phyloP scores from a whole-genome alignment of 2,888 invertebrate genomes.

The Volucella bombylans region DNA sequence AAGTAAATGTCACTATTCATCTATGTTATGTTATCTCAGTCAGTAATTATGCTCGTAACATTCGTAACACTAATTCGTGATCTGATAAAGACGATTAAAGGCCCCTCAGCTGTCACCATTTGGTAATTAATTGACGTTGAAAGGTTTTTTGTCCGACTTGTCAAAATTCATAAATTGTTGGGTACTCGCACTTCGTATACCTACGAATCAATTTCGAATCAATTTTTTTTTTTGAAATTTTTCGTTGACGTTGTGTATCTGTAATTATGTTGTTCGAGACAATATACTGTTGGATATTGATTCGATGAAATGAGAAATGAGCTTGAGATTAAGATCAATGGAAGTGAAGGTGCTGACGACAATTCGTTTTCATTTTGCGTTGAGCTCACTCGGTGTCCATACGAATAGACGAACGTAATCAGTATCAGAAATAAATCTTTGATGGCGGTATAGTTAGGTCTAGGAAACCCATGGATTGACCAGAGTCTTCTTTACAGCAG shows the following conservation, averaged over 20 bases:
- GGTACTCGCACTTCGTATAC: background rate
- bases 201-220: background rate
- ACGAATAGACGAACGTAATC: no score
- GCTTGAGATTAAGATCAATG: no score
- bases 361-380: no score
- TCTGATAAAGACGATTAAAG: slow-evolving; percentile 45
- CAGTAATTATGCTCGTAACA: slow-evolving; percentile 1
- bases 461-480: no score
- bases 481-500: no score
- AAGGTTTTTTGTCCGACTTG: background rate
- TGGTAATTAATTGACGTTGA: slow-evolving; percentile 17
- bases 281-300: no score
- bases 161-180: background rate
- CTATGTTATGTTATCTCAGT: background rate
- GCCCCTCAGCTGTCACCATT: slow-evolving; percentile 9
- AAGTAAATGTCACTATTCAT: background rate
- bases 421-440: no score
- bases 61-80: slow-evolving; percentile 14
- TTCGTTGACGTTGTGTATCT: background rate
- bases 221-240: background rate
- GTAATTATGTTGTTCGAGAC: no score
- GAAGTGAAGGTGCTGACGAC: no score
- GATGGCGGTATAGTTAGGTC: no score
- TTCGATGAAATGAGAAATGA: no score
- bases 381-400: no score